Evolutionary conservation across 2,888 invertebrate species (phyloP).

Genomic region (Synergus japonicus): DNA sequence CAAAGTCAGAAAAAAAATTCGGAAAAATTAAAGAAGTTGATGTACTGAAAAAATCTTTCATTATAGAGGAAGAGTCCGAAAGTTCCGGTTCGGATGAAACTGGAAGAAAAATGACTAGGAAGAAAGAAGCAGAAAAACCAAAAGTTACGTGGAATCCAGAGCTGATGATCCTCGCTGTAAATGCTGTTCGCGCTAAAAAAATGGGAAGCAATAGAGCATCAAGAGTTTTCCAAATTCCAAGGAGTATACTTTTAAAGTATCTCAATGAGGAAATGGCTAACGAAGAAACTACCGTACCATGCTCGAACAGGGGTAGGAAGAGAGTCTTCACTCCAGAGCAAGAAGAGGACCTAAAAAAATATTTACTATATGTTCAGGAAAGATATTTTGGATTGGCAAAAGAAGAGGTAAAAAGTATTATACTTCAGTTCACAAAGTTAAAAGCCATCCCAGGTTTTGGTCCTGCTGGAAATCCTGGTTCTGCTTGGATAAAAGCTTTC

Average conservation of each 20-base stretch:
- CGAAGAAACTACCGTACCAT: neutral
- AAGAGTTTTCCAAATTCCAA: conserved; percentile 19
- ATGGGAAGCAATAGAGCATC: neutral
- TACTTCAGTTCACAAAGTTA: neutral
- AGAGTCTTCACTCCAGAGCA: neutral
- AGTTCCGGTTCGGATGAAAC: neutral
- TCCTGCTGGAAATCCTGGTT: neutral
- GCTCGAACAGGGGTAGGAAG: neutral
- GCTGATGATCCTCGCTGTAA: conserved; percentile 7
- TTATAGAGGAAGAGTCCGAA: neutral
- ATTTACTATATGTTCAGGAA: neutral
- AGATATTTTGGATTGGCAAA: neutral
- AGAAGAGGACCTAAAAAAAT: neutral
- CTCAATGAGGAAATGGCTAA: neutral
- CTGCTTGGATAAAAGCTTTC: neutral
- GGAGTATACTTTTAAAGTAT: conserved; percentile 8
- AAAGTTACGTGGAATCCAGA: conserved; percentile 7
- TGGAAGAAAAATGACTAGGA: neutral
- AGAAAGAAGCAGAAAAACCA: neutral
- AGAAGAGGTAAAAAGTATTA: conserved; percentile 25
- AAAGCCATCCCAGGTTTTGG: neutral
- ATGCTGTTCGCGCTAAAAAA: conserved; percentile 2
- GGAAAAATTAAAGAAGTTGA: neutral
- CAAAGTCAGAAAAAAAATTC: neutral
- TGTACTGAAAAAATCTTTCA: neutral